Percentiles rank a stretch among this genome's conserved stretches.
Evolutionary conservation across 35 echinoderm and acorn worm species (phyloP).

Genomic region (Ophiothrix spiculata): DNA sequence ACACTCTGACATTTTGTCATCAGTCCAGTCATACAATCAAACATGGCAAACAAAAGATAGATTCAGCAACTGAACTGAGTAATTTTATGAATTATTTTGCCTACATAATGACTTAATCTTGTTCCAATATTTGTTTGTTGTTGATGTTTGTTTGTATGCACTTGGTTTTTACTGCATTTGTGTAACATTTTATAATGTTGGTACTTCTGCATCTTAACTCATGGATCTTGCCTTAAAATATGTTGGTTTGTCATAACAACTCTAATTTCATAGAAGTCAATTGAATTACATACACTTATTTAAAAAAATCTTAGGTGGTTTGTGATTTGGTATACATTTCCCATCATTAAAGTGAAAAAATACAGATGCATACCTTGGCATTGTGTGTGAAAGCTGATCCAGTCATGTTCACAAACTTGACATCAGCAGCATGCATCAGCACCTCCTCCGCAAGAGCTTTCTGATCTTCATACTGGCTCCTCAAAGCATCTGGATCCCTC

Average conservation of each 20-base stretch:
- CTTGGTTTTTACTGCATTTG: too few relatives aligned
- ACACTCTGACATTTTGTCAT: background rate
- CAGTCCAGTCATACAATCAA: background rate
- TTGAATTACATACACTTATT: background rate
- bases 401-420: constrained; percentile 98
- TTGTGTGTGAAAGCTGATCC: constrained; percentile 88
- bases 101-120: too few relatives aligned
- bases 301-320: background rate
- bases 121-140: too few relatives aligned
- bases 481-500: constrained; percentile 58
- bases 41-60: too few relatives aligned
- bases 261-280: background rate
- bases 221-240: background rate
- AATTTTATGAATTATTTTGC: too few relatives aligned
- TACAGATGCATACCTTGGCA: constrained; percentile 66
- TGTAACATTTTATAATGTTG: background rate
- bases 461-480: constrained; percentile 71
- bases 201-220: background rate
- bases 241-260: background rate
- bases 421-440: constrained; percentile 76
- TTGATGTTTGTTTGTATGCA: too few relatives aligned
- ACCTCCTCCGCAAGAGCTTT: constrained; percentile 83
- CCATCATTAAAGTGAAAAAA: too few relatives aligned
- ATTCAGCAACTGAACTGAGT: too few relatives aligned
- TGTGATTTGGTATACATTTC: too few relatives aligned